phyloP scores from a whole-genome alignment of 2,113 vertebrate genomes.

The Oceanodroma tethys region DNA sequence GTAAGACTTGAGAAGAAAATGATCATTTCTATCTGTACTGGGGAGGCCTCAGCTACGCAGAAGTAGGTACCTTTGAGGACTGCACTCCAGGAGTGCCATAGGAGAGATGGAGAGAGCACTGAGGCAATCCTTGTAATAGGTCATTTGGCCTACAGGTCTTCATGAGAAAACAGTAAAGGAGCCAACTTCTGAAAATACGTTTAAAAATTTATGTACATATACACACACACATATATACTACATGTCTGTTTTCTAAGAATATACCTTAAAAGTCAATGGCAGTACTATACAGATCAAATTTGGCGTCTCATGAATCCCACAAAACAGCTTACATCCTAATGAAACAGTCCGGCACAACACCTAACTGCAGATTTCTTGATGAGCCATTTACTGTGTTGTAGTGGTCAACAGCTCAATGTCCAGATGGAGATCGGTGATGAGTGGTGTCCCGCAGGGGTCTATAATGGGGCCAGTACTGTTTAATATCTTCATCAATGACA shows the following conservation, averaged over 20 bases:
- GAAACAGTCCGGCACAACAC: not conserved
- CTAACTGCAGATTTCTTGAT: not conserved
- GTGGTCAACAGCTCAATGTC: no score
- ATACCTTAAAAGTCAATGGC: not conserved
- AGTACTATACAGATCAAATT: not conserved
- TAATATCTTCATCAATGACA: no score
- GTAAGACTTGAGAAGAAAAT: not conserved
- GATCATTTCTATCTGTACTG: not conserved
- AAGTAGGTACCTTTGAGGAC: not conserved
- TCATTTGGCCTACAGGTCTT: not conserved
- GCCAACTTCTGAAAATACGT: not conserved
- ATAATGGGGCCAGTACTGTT: no score
- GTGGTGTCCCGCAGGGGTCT: no score
- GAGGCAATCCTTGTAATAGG: fast-evolving
- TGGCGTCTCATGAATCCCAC: no score
- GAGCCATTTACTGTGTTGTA: not conserved
- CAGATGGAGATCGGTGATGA: no score
- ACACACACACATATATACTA: fast-evolving
- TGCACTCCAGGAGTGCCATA: not conserved
- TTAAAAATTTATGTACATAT: no score
- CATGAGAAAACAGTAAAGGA: not conserved
- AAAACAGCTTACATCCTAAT: not conserved
- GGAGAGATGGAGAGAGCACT: not conserved
- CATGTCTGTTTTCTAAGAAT: fast-evolving
- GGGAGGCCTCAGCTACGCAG: not conserved